phyloP scores from a whole-genome alignment of 1,140 invertebrate genomes.

The Bombyx mandarina region DNA sequence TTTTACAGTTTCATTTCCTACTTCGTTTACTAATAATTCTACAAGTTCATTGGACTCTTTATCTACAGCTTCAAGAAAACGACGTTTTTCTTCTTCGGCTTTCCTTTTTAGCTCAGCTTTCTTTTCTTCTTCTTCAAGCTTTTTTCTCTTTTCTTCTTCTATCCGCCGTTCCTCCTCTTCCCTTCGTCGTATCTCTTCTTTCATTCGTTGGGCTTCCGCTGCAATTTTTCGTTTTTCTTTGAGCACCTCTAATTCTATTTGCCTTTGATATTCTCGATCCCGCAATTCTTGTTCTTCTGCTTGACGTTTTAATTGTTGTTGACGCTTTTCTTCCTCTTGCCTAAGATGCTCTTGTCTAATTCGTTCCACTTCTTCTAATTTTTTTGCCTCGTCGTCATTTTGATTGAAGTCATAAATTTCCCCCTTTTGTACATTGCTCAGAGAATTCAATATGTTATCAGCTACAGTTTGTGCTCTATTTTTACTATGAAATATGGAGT shows the following conservation, averaged over 20 bases:
- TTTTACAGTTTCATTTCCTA: slow-evolving; percentile 48
- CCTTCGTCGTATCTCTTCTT: slow-evolving; percentile 31
- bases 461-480: slow-evolving; percentile 43
- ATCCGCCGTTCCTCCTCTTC: slow-evolving; percentile 42
- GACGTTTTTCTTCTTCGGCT: slow-evolving; percentile 44
- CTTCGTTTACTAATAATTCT: slow-evolving; percentile 53
- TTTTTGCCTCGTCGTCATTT: slow-evolving; percentile 23
- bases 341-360: slow-evolving; percentile 18
- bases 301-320: slow-evolving; percentile 21
- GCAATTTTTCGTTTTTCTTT: not conserved
- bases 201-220: slow-evolving; percentile 31
- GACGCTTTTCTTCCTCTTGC: slow-evolving; percentile 14
- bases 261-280: slow-evolving; percentile 12
- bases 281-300: slow-evolving; percentile 21
- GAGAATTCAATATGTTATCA: slow-evolving; percentile 46
- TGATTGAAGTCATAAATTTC: slow-evolving; percentile 45
- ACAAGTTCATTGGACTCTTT: slow-evolving; percentile 49
- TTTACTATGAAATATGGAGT: slow-evolving; percentile 51
- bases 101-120: slow-evolving; percentile 43
- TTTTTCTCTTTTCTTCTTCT: slow-evolving; percentile 39
- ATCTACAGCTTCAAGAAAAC: slow-evolving; percentile 52
- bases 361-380: slow-evolving; percentile 21
- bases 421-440: slow-evolving; percentile 17
- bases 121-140: slow-evolving; percentile 57
- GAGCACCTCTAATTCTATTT: slow-evolving; percentile 10